A percentile compares a stretch with the other conserved stretches of the same genome.
Evolutionary conservation across 2,797 vertebrate genomes (phyloP).

Genomic region (Xyrichtys novacula): DNA sequence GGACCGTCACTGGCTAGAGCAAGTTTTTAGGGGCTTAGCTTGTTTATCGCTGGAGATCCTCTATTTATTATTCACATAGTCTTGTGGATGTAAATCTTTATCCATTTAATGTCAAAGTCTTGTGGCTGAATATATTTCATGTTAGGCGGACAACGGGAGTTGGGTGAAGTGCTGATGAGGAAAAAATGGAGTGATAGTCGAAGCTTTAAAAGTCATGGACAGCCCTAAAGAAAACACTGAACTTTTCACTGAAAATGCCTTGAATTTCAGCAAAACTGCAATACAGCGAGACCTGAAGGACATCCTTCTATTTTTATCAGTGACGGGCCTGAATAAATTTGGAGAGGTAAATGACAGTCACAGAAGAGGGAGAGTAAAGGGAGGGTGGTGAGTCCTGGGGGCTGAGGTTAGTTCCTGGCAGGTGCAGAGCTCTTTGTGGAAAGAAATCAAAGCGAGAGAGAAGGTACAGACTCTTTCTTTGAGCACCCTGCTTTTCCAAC

Average conservation of each 20-base stretch:
- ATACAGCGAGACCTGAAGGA: background rate
- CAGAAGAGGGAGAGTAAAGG: slow-evolving; percentile 17
- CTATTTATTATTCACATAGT: too few species aligned
- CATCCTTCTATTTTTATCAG: background rate
- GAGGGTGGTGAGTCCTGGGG: slow-evolving; percentile 40
- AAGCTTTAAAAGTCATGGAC: too few species aligned
- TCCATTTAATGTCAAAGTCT: too few species aligned
- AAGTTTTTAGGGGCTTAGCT: too few species aligned
- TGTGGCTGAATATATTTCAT: too few species aligned
- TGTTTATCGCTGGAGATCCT: too few species aligned
- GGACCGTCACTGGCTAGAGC: too few species aligned
- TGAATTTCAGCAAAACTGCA: background rate
- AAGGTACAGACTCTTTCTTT: slow-evolving; percentile 50
- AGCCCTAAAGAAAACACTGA: background rate
- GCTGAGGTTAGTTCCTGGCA: slow-evolving; percentile 58
- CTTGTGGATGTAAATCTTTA: too few species aligned
- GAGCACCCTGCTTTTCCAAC: slow-evolving; percentile 52
- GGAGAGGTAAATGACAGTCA: background rate
- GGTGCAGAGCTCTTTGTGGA: slow-evolving; percentile 63
- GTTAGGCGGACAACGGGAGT: too few species aligned
- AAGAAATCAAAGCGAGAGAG: slow-evolving; percentile 49
- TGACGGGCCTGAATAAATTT: background rate
- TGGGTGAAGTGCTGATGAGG: too few species aligned
- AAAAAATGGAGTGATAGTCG: background rate
- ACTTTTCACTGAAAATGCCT: background rate